Evolutionary conservation across 2,113 vertebrate genomes (phyloP).

Genomic region (Phyllopteryx taeniolatus): DNA sequence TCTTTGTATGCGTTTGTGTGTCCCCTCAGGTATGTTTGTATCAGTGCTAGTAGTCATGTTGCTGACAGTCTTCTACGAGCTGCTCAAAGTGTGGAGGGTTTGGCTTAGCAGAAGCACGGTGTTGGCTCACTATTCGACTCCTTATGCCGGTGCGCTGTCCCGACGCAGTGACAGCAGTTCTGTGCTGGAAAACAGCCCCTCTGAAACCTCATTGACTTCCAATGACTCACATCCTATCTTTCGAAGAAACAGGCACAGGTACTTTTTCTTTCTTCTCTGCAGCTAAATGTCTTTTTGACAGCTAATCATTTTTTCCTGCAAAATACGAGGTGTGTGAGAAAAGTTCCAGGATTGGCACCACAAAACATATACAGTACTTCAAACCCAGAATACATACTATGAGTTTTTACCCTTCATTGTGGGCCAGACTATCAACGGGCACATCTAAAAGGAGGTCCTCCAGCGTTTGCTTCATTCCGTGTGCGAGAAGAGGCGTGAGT

Average conservation of each 20-base stretch:
- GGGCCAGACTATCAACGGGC: no score
- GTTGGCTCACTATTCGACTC: conserved; percentile 4
- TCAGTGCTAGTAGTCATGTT: conserved; percentile 84
- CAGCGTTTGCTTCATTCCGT: no score
- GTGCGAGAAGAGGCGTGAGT: no score
- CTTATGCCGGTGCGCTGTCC: conserved; percentile 9
- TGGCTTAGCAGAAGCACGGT: conserved; percentile 57
- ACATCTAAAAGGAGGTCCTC: no score
- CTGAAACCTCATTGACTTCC: conserved; percentile 56
- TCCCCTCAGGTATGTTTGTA: conserved; percentile 80
- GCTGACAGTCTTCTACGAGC: conserved; percentile 83
- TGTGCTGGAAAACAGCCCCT: conserved; percentile 44
- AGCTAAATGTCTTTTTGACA: background rate
- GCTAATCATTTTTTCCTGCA: background rate
- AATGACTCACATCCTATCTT: background rate
- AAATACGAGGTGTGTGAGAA: background rate
- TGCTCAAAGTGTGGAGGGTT: conserved; percentile 83
- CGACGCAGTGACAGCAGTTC: conserved; percentile 35
- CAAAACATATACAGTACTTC: no score
- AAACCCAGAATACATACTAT: no score
- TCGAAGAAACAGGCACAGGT: conserved; percentile 43
- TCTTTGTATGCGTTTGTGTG: conserved; percentile 4
- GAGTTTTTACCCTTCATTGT: no score
- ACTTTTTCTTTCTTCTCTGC: background rate
- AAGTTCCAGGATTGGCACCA: background rate